Evolutionary conservation across 1,140 invertebrate genomes (phyloP), one percentile per base, ranked within the genome.

Genomic region (Diorhabda sublineata): DNA sequence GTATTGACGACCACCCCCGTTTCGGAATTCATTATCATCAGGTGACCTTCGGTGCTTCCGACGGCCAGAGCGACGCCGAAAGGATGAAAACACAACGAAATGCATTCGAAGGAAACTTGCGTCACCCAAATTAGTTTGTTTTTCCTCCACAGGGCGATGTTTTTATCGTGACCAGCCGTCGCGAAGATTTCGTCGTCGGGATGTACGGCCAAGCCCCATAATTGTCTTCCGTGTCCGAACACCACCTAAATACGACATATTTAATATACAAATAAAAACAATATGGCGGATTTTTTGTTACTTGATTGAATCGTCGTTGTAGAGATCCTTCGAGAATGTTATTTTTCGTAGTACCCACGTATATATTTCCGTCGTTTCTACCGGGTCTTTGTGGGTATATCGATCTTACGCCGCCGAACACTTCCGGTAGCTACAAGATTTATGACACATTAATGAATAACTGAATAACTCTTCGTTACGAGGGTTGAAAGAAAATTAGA

Each of bases 261-360:
- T 26, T 26, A 26, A 26, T 26, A 26, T 26, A 1, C 26, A 26
- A 26, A 26, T 26, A 26, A 26, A 26, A 26, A 26, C 26, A 26
- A 26, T 26, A 52, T 52, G 45, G 5, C 45, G 8, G 8, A 52
- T 8, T 8, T 52, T 8, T 8, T 52, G 73, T 71, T 82, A 91
- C 90, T 84, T 96, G 93, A 74, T 93, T 94, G 77, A 97, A 96
- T 77, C 94, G 86, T 71, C 94, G 85, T 75, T 95, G 92, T 44
- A 96, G 79, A 2, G 93, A 95, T n/a, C 95, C 95, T 80, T 96
- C 93, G 69, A 98, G 83, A 60, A 98, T 95, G 75, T 94, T 92
- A 80, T 98, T 98, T 68, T 90, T 89, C 0, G 92, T 96, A 5
- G 96, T 98, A 9, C 96, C 96, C 5, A 98, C 92, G 77, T 94